phyloP scores from a whole-genome alignment of 2,888 invertebrate genomes.

The Lobophora halterata region DNA sequence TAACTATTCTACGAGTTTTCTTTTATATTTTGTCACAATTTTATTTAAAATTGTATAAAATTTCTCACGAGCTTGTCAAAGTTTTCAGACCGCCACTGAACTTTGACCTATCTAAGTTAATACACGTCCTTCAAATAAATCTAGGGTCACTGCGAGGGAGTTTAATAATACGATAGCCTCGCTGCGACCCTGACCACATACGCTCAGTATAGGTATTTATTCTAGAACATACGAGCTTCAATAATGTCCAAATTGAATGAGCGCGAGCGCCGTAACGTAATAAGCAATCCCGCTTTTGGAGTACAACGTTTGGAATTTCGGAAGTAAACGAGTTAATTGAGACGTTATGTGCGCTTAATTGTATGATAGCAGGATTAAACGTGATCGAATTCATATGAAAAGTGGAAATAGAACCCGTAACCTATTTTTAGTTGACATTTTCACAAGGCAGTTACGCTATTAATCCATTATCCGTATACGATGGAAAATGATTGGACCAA shows the following conservation, averaged over 20 bases:
- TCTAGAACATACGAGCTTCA: slow-evolving; percentile 34
- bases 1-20: too few relatives aligned
- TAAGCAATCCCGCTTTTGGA: slow-evolving; percentile 15
- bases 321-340: slow-evolving; percentile 12
- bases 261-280: slow-evolving; percentile 10
- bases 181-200: slow-evolving; percentile 14
- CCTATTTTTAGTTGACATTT: too few relatives aligned
- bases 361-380: slow-evolving; percentile 19
- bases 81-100: background rate
- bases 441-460: too few relatives aligned
- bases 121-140: too few relatives aligned
- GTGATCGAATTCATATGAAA: slow-evolving; percentile 5
- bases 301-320: slow-evolving; percentile 10
- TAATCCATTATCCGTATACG: too few relatives aligned
- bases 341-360: slow-evolving; percentile 5
- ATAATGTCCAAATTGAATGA: slow-evolving; percentile 22
- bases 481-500: too few relatives aligned
- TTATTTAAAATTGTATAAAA: background rate
- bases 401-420: too few relatives aligned
- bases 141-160: too few relatives aligned
- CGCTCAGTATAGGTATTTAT: slow-evolving; percentile 44
- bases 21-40: too few relatives aligned
- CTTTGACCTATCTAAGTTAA: too few relatives aligned
- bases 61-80: background rate
- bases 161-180: too few relatives aligned